Evolutionary conservation across 2,888 invertebrate genomes (phyloP), one percentile per base, ranked within the genome.

Genomic region (Folsomia manolachei): DNA sequence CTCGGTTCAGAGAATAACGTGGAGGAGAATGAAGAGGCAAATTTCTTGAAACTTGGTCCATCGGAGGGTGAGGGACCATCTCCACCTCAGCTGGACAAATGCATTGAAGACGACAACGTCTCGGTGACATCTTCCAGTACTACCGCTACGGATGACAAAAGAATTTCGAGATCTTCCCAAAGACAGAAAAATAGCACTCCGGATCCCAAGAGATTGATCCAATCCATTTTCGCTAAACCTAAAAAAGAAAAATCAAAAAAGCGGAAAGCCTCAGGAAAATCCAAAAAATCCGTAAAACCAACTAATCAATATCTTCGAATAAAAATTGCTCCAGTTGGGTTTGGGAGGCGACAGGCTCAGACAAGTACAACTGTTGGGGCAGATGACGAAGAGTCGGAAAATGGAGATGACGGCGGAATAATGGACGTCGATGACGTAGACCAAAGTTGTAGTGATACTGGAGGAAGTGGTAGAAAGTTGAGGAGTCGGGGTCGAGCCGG

Each of bases 191-290:
- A n/a, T 39, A 9, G 4, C 4, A 39, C 56, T 14, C 9, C 51
- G 18, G 51, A 51, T 51, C 51, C 51, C 2, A 64, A 26, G 64
- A 64, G 27, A 39, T 19, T 64, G 4, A 66, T 66, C 23, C 39
- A 39, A 39, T 39, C 39, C 1, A 66, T 51, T 23, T 66, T 51
- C 14, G 65, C 39, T 21, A 66, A 66, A 23, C 65, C 65, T 1
- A 66, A 66, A 52, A 27, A 27, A 14, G 27, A 66, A 19, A 66
- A 66, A 21, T 9, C 65, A 7, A 27, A 27, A 7, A 27, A 27
- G 21, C 39, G 65, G 19, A 39, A 27, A 21, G 65, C 19, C 1
- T 27, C 23, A n/a, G 65, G 19, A 9, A 66, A 66, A 66, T 19
- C 51, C 1, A 66, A 66, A 23, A 66, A 39, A 14, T 9, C 39